Base-by-base conservation (phyloP, 2,888 invertebrate species). In the Apotomis turbidana region DNA sequence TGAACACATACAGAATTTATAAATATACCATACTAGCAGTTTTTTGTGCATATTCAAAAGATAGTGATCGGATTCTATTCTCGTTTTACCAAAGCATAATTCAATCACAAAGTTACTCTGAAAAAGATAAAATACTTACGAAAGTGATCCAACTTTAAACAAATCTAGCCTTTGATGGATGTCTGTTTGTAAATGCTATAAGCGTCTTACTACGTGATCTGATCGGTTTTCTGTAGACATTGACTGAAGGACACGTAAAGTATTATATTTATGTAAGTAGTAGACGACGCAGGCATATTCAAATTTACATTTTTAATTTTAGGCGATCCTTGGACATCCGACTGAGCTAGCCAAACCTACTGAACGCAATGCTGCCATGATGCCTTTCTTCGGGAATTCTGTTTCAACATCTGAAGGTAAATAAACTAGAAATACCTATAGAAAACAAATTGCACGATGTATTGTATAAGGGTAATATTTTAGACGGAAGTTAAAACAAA, bases 381-480 rank as follows among this genome's bases (percentile, higher is more conserved):
- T 73, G 62, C 83, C 83, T n/a, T 82, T 84, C 74, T 84, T 84
- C 41, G 84, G 84, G n/a, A 78, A 83, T 61, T 83, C 84, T 0
- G 78, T 83, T 5, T 83, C 83, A 4, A 81, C 80, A 13, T 81
- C 84, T 27, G 81, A 83, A 79, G 84, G 84, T 84, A 78, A 74
- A 8, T 68, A 62, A 9, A 62, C 5, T 41, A 41, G 5, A 41
- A 41, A 41, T 41, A 27, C 27, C 27, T 27, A 41, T 41, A 6
- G 41, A n/a, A 61, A 61, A 9, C 51, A 27, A 36, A 36, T 8
- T 49, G 15, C 9, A 15, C 9, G 8, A 60, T 54, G 49, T 54
- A 6, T n/a, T n/a, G 41, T 36, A 44, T 60, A 13, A 10, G 15
- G 15, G n/a, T 15, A 38, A 69, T 49, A 59, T 55, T 58, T 71